phyloP scores from a whole-genome alignment of 2,797 vertebrate species.

The Semaprochilodus insignis region DNA sequence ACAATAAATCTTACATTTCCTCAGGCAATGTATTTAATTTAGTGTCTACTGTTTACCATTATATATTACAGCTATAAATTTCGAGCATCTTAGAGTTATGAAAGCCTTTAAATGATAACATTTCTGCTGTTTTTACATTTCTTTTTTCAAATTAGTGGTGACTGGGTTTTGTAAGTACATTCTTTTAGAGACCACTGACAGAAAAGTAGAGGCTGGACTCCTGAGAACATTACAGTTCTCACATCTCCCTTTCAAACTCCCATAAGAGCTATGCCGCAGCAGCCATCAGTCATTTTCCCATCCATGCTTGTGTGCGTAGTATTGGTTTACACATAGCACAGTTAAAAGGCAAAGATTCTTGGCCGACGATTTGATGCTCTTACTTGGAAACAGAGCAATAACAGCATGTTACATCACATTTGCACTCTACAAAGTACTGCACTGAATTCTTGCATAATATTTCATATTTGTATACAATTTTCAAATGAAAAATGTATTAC shows the following conservation, averaged over 20 bases:
- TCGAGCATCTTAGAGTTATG: conserved; percentile 12
- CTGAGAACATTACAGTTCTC: not conserved
- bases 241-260: not conserved
- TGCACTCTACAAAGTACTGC: not conserved
- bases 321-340: not conserved
- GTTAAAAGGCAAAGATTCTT: not conserved
- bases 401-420: not conserved
- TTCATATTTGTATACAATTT: not conserved
- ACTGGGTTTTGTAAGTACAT: not conserved
- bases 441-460: not conserved
- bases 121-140: conserved; percentile 7
- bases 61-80: conserved; percentile 16
- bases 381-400: not conserved
- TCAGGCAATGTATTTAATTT: not conserved
- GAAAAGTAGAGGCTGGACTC: not conserved
- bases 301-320: not conserved
- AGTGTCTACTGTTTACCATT: not conserved
- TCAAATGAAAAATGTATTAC: no score
- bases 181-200: not conserved
- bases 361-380: not conserved
- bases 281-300: not conserved
- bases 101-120: conserved; percentile 18
- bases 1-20: not conserved
- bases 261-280: not conserved
- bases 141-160: conserved; percentile 12